A percentile compares a stretch with the other conserved stretches of the same genome.
These are phyloP conservation scores for Flexamia atlantica DNA, from an alignment of 2,888 invertebrate species.

Conservation along the genomic window DNA sequence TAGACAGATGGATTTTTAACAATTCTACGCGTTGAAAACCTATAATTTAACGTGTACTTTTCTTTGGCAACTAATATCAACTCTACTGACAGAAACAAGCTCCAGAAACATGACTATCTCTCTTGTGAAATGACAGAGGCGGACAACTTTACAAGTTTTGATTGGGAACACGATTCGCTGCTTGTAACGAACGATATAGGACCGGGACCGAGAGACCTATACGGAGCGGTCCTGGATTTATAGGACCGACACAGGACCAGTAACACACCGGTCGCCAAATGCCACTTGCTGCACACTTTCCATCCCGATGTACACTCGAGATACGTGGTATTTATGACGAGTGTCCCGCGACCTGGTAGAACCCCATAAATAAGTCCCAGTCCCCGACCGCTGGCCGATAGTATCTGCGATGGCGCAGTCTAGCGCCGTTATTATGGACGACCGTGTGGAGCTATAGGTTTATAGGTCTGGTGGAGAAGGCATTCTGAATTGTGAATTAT, in stretches of 20 bases:
- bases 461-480: neutral
- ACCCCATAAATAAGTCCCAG: neutral
- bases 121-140: neutral
- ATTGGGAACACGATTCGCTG: neutral
- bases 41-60: too few relatives aligned
- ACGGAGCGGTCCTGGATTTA: neutral
- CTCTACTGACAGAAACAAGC: too few relatives aligned
- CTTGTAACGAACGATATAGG: neutral
- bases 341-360: neutral
- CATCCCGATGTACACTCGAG: conserved; percentile 16
- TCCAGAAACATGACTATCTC: neutral
- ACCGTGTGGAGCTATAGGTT: neutral
- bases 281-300: conserved; percentile 21
- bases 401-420: neutral
- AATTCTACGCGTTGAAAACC: too few relatives aligned
- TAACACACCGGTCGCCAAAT: conserved; percentile 6
- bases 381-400: neutral
- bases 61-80: too few relatives aligned
- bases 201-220: neutral
- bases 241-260: neutral
- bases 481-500: neutral
- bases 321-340: neutral
- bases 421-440: neutral
- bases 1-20: too few relatives aligned
- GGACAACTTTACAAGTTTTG: neutral